A percentile compares a stretch with the other conserved stretches of the same genome.
These are phyloP conservation scores for Agrilus cyanescens DNA, from an alignment of 2,888 invertebrate genomes.

Conservation along the genomic window DNA sequence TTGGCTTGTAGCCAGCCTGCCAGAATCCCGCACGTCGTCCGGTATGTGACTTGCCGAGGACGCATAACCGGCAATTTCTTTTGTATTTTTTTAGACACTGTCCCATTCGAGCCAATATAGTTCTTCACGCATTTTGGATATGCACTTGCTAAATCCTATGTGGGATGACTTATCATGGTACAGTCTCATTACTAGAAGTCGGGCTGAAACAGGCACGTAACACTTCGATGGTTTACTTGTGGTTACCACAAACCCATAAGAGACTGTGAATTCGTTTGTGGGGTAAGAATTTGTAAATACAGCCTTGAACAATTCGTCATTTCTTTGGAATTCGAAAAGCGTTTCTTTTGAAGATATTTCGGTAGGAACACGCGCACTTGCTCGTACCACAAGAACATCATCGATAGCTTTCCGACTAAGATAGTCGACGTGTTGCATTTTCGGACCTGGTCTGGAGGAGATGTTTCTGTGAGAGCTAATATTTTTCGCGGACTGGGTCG, in stretches of 20 bases:
- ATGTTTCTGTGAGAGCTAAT: slow-evolving; percentile 10
- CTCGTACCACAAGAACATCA: too few relatives aligned
- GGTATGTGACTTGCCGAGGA: slow-evolving; percentile 15
- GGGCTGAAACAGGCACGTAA: background rate
- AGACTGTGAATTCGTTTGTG: too few relatives aligned
- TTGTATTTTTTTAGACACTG: slow-evolving; percentile 7
- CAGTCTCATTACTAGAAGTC: background rate
- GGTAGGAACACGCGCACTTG: too few relatives aligned
- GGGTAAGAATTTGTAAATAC: too few relatives aligned
- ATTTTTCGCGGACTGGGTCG: slow-evolving; percentile 14
- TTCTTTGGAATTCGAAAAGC: too few relatives aligned
- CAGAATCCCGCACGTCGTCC: slow-evolving; percentile 11
- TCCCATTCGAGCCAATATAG: background rate
- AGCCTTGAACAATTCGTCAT: too few relatives aligned
- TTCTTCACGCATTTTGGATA: background rate
- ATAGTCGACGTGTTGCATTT: too few relatives aligned
- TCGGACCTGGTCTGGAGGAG: slow-evolving; percentile 2
- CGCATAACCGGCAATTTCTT: slow-evolving; percentile 8
- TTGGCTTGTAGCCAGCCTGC: slow-evolving; percentile 12
- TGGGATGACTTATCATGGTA: slow-evolving; percentile 1
- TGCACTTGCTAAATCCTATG: background rate
- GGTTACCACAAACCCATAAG: too few relatives aligned
- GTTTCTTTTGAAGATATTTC: too few relatives aligned
- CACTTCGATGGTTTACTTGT: background rate
- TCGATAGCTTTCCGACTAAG: too few relatives aligned